Percentiles rank a stretch among this genome's conserved stretches.
phyloP scores from a whole-genome alignment of 2,113 vertebrate genomes.

The Perognathus longimembris region DNA sequence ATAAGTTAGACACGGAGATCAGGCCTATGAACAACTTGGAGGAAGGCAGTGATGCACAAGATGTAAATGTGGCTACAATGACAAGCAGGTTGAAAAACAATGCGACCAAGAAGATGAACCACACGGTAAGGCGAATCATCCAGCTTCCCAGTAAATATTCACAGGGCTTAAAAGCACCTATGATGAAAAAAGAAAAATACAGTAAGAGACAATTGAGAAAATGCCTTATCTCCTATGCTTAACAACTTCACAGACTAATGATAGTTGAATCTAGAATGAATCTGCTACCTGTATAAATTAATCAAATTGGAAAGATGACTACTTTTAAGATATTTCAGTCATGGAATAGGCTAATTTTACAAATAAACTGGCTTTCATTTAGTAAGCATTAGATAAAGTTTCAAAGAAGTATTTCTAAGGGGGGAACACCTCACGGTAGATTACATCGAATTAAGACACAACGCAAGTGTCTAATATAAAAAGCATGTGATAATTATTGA shows the following conservation, averaged over 20 bases:
- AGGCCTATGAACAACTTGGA: constrained; percentile 93
- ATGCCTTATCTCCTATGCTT: constrained; percentile 25
- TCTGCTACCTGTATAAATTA: not conserved
- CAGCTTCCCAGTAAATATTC: constrained; percentile 97
- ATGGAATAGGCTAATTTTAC: not conserved
- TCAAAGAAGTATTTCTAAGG: not conserved
- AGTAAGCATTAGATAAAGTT: constrained; percentile 1
- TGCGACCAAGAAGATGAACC: constrained; percentile 98
- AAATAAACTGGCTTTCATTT: not conserved
- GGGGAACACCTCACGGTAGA: not conserved
- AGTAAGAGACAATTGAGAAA: constrained; percentile 56
- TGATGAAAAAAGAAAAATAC: constrained; percentile 61
- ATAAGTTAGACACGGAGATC: constrained; percentile 94
- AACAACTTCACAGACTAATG: not conserved
- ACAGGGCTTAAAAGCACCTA: constrained; percentile 98
- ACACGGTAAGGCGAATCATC: constrained; percentile 99
- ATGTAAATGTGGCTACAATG: constrained; percentile 91
- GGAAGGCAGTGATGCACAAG: constrained; percentile 86
- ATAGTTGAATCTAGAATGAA: constrained; percentile 64
- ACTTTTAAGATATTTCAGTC: not conserved
- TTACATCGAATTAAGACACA: not conserved
- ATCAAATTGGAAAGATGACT: not conserved
- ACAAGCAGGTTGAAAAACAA: constrained; percentile 96
- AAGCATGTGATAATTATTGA: not conserved
- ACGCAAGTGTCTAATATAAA: not conserved